Base-by-base conservation (phyloP, 2,888 invertebrate species). In the Polia nebulosa region DNA sequence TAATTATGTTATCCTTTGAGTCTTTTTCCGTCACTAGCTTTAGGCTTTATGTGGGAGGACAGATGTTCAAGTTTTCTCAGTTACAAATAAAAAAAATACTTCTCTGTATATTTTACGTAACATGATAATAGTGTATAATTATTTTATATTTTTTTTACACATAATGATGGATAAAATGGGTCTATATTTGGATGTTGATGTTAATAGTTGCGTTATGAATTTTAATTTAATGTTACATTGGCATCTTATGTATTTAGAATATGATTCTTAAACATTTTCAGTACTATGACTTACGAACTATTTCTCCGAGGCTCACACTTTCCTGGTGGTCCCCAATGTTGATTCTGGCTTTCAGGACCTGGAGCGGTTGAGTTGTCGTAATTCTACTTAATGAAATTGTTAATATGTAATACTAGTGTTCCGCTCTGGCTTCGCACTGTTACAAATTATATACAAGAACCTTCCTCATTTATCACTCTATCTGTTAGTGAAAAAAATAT, bases 31-130 rank as follows among this genome's bases (percentile, higher is more conserved):
- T 60, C 56, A 60, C 39, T 60, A 17, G 73, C 73, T 64, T 45
- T 36, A 56, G 55, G 73, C 65, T 32, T 3, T 1, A 11, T 17
- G 77, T 62, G 73, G 65, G 73, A 47, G 72, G 78, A 74, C 78
- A 63, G 49, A 47, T 71, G 72, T 55, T 58, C n/a, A 61, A 71
- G 25, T 49, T 53, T 44, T 70, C 57, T 53, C 32, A 20, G 17
- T 4, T 32, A 52, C 2, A 34, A 39, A 15, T 57, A 27, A 25
- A 52, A 59, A 59, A 69, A 39, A 34, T 6, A 7, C 13, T 36
- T 56, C n/a, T 51, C 29, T 9, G 45, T 29, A 55, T 44, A 59
- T 63, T 74, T 58, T 39, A 58, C 34, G 22, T 32, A 47, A 51
- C 25, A 20, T 41, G 25, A 51, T 71, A 64, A 65, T 78, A 25